Evolutionary conservation across 2,113 vertebrate genomes (phyloP).

Genomic region (Suricata suricatta): DNA sequence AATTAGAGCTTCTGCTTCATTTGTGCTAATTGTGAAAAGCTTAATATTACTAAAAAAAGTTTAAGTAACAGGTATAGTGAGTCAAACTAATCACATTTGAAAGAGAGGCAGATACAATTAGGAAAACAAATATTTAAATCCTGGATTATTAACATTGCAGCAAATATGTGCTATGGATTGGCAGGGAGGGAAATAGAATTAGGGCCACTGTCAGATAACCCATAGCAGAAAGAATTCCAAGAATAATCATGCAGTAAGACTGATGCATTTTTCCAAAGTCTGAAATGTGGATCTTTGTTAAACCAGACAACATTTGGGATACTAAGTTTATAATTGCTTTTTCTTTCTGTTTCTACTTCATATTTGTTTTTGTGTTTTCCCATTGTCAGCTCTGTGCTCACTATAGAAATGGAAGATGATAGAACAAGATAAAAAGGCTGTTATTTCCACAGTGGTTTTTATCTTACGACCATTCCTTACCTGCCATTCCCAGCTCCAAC

Average conservation of each 20-base stretch:
- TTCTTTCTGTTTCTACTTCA: neutral
- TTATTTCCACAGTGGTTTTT: neutral
- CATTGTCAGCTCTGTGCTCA: neutral
- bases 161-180: neutral
- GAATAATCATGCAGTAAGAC: neutral
- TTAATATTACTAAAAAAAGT: neutral
- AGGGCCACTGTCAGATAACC: neutral
- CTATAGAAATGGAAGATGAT: neutral
- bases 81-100: neutral
- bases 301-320: neutral
- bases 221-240: neutral
- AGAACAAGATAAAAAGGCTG: neutral
- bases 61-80: neutral
- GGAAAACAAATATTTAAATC: neutral
- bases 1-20: neutral
- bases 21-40: neutral
- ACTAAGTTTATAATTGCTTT: neutral
- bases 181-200: neutral
- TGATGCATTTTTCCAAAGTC: neutral
- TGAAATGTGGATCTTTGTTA: neutral
- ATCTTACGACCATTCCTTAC: neutral
- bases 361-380: neutral
- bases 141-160: neutral
- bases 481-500: neutral
- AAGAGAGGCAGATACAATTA: neutral